Evolutionary conservation across 2,888 invertebrate genomes (phyloP).

Genomic region (Lymantria monacha): DNA sequence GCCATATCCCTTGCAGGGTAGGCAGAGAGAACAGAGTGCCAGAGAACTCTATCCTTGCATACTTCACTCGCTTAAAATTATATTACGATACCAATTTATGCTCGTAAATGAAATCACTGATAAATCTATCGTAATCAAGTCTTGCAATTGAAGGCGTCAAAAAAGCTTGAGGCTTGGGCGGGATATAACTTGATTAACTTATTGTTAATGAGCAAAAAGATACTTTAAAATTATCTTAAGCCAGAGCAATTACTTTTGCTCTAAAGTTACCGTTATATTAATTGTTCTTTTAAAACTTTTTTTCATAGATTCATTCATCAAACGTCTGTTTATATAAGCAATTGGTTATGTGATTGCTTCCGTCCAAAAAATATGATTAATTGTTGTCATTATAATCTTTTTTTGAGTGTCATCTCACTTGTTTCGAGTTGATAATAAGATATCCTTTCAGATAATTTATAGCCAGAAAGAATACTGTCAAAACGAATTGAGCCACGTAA

Average conservation of each 20-base stretch:
- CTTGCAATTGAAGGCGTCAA: constrained; percentile 29
- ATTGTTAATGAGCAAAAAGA: constrained; percentile 65
- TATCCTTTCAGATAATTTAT: no score
- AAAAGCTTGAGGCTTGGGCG: constrained; percentile 31
- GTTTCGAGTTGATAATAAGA: no score
- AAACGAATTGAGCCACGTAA: no score
- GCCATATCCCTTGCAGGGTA: no score
- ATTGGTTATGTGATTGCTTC: constrained; percentile 8
- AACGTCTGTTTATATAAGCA: constrained; percentile 4
- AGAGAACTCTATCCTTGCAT: no score
- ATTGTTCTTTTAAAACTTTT: constrained; percentile 16
- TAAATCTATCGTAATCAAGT: constrained; percentile 23
- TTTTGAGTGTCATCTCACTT: no score
- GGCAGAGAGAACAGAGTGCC: no score
- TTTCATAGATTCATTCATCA: constrained; percentile 14
- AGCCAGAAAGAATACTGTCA: no score
- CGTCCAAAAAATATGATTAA: constrained; percentile 3
- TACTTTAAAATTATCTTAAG: constrained; percentile 25
- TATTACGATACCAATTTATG: constrained; percentile 27
- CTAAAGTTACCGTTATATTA: constrained; percentile 23
- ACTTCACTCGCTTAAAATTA: no score
- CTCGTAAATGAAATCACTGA: constrained; percentile 29
- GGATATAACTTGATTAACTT: constrained; percentile 58
- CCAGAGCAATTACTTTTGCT: constrained; percentile 18
- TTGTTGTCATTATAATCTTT: not conserved